Percentiles rank a stretch among this genome's conserved stretches.
Evolutionary conservation across 2,888 invertebrate genomes (phyloP).

Genomic region (Luperina testacea): DNA sequence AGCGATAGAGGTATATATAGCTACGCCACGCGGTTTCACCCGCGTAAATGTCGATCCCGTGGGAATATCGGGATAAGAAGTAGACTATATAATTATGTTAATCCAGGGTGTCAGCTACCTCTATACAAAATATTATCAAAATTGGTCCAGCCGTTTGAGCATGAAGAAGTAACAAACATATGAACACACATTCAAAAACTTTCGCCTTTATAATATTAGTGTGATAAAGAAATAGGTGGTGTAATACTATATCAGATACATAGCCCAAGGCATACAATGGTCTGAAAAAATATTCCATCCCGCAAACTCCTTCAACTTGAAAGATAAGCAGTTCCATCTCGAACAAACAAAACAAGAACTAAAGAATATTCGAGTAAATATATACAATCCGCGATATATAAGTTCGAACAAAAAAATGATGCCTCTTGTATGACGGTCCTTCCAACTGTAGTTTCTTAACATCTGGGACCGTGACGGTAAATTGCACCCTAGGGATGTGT

Average conservation of each 20-base stretch:
- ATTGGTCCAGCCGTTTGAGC: no score
- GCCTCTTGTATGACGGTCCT: conserved; percentile 59
- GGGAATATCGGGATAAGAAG: no score
- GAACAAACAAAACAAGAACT: conserved; percentile 47
- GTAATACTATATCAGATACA: not conserved
- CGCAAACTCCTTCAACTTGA: conserved; percentile 26
- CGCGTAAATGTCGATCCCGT: no score
- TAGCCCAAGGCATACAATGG: not conserved
- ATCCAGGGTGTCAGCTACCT: no score
- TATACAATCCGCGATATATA: conserved; percentile 56
- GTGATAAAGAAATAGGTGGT: not conserved
- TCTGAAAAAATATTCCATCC: conserved; percentile 12
- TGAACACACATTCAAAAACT: no score
- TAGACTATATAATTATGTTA: no score
- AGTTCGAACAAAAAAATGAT: conserved; percentile 64
- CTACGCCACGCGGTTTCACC: no score
- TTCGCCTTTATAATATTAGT: no score
- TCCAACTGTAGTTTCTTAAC: conserved; percentile 61
- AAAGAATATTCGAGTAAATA: conserved; percentile 53
- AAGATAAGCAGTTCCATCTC: conserved; percentile 47
- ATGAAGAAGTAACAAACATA: no score
- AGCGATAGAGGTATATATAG: not conserved
- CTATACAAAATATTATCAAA: no score
- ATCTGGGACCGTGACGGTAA: conserved; percentile 71
- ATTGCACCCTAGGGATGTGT: conserved; percentile 78